Base-by-base conservation (phyloP, 2,113 vertebrate genomes). In the Sphyrna mokarran region DNA sequence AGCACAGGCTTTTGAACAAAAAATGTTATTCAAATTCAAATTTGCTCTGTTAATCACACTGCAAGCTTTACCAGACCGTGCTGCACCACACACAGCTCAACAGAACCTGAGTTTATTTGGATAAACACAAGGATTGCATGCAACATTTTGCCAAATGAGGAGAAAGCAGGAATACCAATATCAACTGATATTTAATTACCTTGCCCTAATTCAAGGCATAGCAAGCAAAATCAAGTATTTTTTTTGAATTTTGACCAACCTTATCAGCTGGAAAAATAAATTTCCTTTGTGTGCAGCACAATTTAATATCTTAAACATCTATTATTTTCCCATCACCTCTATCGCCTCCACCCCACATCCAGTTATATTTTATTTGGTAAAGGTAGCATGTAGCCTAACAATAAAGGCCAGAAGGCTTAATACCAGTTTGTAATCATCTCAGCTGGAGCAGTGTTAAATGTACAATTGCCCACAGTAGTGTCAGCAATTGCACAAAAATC, bases 21-120 rank as follows among this genome's bases (percentile, higher is more conserved):
- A 93, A n/a, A 10, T n/a, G 89, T 93, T 11, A 93, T 66, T 93
- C 61, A 93, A 66, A 93, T 93, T 93, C 89, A 93, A 37, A 91
- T 66, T 63, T 91, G 23, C 61, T 66, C 61, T 37, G 61, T 18
- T 66, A 93, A 66, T 93, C 89, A 93, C 33, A 6, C 61, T 66
- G 61, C 63, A 63, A 91, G 89, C 33, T 66, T 66, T 37, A 93
- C 89, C 61, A 93, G 18, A 18, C 29, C 61, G 66, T 37, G 33
- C 20, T 66, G 61, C 14, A 93, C 1, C 33, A 37, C 33, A 11
- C 61, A 66, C 22, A 66, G 58, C n/a, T 66, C 58, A 93, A 93
- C n/a, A 20, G 68, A 40, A 93, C 89, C 20, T 66, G 66, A 66
- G 33, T 37, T 93, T 40, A 61, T 68, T 90, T 66, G 89, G 63